Evolutionary conservation across 2,888 invertebrate genomes (phyloP).

Genomic region (Endotricha flammealis): DNA sequence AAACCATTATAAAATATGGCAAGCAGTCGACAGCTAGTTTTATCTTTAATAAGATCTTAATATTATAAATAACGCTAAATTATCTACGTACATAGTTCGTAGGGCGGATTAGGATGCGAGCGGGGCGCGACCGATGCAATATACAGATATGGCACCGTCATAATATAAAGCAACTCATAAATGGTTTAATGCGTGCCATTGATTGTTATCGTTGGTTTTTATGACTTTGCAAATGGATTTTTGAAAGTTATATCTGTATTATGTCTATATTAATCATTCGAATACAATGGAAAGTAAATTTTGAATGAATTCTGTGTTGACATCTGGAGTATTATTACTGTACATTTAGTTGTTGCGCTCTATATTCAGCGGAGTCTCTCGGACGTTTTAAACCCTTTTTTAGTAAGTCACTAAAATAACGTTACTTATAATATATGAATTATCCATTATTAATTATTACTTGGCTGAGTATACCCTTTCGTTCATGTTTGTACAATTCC

Average conservation of each 20-base stretch:
- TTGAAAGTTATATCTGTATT: conserved; percentile 62
- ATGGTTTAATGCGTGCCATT: conserved; percentile 53
- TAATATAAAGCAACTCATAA: conserved; percentile 57
- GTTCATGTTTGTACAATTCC: too few species aligned
- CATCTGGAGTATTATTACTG: too few species aligned
- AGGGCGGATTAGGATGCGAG: conserved; percentile 31
- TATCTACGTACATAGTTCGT: conserved; percentile 27
- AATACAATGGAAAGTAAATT: conserved; percentile 34
- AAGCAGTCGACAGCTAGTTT: conserved; percentile 6
- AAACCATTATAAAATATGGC: too few species aligned
- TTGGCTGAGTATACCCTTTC: too few species aligned
- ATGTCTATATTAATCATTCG: conserved; percentile 48
- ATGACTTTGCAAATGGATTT: conserved; percentile 65
- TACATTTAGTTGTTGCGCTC: too few species aligned
- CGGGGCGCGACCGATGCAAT: conserved; percentile 54
- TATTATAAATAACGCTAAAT: conserved; percentile 29
- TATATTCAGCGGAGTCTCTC: too few species aligned
- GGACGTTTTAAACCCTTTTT: too few species aligned
- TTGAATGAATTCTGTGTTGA: conserved; percentile 9
- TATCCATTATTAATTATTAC: too few species aligned
- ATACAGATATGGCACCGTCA: conserved; percentile 59
- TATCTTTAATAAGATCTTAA: conserved; percentile 24
- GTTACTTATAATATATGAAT: too few species aligned
- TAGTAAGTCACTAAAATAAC: too few species aligned
- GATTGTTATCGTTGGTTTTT: conserved; percentile 68